Percentiles rank a stretch among this genome's conserved stretches.
Evolutionary conservation across 2,888 invertebrate species (phyloP).

Genomic region (Hesperia comma): DNA sequence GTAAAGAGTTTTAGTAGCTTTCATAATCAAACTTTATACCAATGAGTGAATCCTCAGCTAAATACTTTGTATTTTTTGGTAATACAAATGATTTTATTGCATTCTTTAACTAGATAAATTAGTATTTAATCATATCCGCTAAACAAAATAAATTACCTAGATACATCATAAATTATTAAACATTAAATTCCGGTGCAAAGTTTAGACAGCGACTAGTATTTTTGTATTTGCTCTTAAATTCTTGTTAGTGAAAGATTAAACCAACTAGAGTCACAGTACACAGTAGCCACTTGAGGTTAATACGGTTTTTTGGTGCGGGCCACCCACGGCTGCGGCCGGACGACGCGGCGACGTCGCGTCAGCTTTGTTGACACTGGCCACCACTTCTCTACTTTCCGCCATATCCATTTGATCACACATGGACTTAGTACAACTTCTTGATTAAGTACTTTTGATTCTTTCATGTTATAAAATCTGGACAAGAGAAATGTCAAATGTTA

Average conservation of each 20-base stretch:
- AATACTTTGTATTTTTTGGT: no score
- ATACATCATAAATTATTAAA: constrained; percentile 12
- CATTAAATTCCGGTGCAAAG: not conserved
- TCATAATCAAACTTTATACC: no score
- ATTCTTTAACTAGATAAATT: no score
- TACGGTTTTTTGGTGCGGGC: constrained; percentile 52
- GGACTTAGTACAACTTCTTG: not conserved
- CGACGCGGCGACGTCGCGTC: constrained; percentile 70
- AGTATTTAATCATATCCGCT: not conserved
- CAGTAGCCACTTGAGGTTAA: constrained; percentile 37
- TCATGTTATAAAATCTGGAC: no score
- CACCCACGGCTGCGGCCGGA: constrained; percentile 63
- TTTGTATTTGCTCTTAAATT: constrained; percentile 19
- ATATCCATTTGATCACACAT: constrained; percentile 61
- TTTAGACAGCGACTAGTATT: not conserved
- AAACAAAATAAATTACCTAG: no score
- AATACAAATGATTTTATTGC: no score
- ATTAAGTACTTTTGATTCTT: no score
- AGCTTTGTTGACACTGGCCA: constrained; percentile 67
- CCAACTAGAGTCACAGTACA: constrained; percentile 25
- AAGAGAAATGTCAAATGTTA: no score
- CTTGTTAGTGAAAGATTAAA: constrained; percentile 29
- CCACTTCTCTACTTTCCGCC: constrained; percentile 70
- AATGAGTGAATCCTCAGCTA: no score
- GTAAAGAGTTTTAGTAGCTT: no score